Conservation (phyloP, 2,113 vertebrate species). For the Hydropotes inermis region DNA sequence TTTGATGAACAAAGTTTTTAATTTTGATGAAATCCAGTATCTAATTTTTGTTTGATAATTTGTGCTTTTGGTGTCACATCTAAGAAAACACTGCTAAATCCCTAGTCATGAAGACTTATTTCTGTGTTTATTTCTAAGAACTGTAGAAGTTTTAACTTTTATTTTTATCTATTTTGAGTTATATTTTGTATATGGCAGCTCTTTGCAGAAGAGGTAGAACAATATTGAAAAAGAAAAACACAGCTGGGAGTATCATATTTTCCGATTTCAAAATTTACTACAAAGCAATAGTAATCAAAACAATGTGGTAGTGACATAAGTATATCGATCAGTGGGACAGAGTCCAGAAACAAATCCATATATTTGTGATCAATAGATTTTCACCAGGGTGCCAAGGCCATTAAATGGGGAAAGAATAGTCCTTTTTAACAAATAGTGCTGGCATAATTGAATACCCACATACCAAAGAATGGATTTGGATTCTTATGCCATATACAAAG, state of each 20-base stretch:
- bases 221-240: not conserved
- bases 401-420: not conserved
- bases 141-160: not conserved
- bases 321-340: not conserved
- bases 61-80: not conserved
- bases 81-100: not conserved
- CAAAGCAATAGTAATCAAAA: not conserved
- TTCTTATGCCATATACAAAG: not conserved
- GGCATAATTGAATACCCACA: not conserved
- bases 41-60: not conserved
- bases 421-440: not conserved
- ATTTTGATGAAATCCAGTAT: not conserved
- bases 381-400: not conserved
- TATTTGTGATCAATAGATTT: not conserved
- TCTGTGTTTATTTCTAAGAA: not conserved
- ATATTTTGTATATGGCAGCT: not conserved
- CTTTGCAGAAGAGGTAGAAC: not conserved
- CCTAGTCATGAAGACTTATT: not conserved
- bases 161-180: slow-evolving; percentile 27
- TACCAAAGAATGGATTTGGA: not conserved
- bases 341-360: not conserved
- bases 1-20: not conserved
- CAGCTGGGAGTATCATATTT: not conserved
- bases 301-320: not conserved
- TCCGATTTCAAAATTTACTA: not conserved